These are phyloP conservation scores for Antheraea assamensis DNA, from an alignment of 2,888 invertebrate genomes.

Conservation along the genomic window DNA sequence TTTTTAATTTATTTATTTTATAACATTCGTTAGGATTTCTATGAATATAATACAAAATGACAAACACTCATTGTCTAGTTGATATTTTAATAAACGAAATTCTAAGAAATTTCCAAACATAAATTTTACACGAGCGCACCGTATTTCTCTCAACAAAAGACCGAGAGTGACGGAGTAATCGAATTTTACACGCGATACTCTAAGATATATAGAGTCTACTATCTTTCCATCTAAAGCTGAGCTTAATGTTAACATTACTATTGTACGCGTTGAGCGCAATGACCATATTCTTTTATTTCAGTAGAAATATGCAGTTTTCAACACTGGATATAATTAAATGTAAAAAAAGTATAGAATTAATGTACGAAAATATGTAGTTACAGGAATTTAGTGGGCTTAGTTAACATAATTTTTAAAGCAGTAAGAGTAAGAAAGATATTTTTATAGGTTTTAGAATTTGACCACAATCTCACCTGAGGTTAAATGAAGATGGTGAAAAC, in stretches of 20 bases:
- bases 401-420: no score
- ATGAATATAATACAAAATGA: no score
- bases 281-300: background rate
- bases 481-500: no score
- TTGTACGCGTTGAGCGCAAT: background rate
- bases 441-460: no score
- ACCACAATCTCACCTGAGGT: no score
- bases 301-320: background rate
- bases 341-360: background rate
- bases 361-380: background rate
- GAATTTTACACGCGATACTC: slow-evolving; percentile 8
- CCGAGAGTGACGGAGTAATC: background rate
- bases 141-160: background rate
- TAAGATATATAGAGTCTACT: slow-evolving; percentile 14
- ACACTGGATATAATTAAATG: background rate
- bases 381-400: background rate
- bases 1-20: no score
- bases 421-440: no score
- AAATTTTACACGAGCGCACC: background rate
- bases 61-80: background rate
- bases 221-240: slow-evolving; percentile 14
- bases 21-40: no score
- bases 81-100: background rate
- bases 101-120: background rate
- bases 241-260: slow-evolving; percentile 16